A percentile compares a stretch with the other conserved stretches of the same genome.
Evolutionary conservation across 2,113 vertebrate genomes (phyloP).

Genomic region (Oreochromis niloticus): DNA sequence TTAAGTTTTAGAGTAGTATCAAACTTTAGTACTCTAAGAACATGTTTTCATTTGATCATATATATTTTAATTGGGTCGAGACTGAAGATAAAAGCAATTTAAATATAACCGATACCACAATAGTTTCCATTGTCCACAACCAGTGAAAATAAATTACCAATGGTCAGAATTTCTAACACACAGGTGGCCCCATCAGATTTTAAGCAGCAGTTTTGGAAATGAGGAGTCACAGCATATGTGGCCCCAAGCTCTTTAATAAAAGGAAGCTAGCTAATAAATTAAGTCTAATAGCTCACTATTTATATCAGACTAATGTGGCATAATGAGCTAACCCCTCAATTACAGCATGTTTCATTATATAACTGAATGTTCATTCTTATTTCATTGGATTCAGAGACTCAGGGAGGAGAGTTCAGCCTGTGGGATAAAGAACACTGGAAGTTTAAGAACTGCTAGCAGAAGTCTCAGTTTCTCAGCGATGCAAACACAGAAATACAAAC

Average conservation of each 20-base stretch:
- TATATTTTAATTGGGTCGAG: neutral
- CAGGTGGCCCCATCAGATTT: neutral
- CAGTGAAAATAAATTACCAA: neutral
- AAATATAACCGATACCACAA: neutral
- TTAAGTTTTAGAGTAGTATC: neutral
- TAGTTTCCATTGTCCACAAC: neutral
- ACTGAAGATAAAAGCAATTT: neutral
- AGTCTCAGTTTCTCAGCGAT: neutral
- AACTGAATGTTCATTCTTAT: slow-evolving; percentile 6
- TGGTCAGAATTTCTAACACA: neutral
- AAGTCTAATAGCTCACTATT: slow-evolving; percentile 42
- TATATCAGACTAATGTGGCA: slow-evolving; percentile 42
- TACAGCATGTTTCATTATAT: slow-evolving; percentile 15
- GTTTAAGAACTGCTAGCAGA: neutral
- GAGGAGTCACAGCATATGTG: neutral
- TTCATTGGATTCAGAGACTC: neutral
- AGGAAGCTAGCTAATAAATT: slow-evolving; percentile 29
- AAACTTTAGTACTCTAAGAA: neutral
- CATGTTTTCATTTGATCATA: neutral
- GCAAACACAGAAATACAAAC: neutral
- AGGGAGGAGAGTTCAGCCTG: neutral
- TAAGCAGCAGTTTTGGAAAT: neutral
- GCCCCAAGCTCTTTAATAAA: slow-evolving; percentile 13
- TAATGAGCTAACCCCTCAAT: slow-evolving; percentile 30
- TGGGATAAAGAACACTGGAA: neutral